Percentiles rank a stretch among this genome's conserved stretches.
Evolutionary conservation across 2,797 vertebrate genomes (phyloP).

Genomic region (Triplophysa yarkandensis): DNA sequence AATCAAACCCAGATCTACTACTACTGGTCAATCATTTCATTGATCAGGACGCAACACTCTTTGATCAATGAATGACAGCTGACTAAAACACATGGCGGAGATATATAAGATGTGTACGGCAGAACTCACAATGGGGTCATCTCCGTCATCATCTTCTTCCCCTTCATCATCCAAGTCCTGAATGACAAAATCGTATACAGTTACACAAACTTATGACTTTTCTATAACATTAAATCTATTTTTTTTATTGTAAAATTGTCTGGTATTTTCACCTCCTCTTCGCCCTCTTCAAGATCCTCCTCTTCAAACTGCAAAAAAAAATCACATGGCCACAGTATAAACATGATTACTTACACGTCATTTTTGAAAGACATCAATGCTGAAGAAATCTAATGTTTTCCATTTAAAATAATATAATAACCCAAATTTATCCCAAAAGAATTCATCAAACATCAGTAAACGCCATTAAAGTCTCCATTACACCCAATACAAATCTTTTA

Average conservation of each 20-base stretch:
- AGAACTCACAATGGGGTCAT: slow-evolving; percentile 84
- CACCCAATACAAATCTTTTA: too few relatives aligned
- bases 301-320: slow-evolving; percentile 89
- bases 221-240: slow-evolving; percentile 1
- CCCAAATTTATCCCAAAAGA: too few relatives aligned
- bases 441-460: too few relatives aligned
- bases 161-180: slow-evolving; percentile 89
- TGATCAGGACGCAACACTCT: not conserved
- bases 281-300: slow-evolving; percentile 90
- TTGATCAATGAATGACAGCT: not conserved
- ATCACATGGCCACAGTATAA: not conserved
- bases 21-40: too few relatives aligned
- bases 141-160: slow-evolving; percentile 91
- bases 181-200: slow-evolving; percentile 52
- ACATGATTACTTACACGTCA: too few relatives aligned
- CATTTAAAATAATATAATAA: too few relatives aligned
- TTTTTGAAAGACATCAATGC: too few relatives aligned
- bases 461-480: too few relatives aligned
- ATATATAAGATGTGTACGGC: slow-evolving; percentile 10
- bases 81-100: not conserved
- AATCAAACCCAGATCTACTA: slow-evolving; percentile 9
- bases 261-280: slow-evolving; percentile 86
- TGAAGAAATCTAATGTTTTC: too few relatives aligned
- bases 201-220: too few relatives aligned
- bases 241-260: not conserved